A percentile compares a stretch with the other conserved stretches of the same genome.
Evolutionary conservation across 1,140 invertebrate genomes (phyloP).

Genomic region (Halictus rubicundus): DNA sequence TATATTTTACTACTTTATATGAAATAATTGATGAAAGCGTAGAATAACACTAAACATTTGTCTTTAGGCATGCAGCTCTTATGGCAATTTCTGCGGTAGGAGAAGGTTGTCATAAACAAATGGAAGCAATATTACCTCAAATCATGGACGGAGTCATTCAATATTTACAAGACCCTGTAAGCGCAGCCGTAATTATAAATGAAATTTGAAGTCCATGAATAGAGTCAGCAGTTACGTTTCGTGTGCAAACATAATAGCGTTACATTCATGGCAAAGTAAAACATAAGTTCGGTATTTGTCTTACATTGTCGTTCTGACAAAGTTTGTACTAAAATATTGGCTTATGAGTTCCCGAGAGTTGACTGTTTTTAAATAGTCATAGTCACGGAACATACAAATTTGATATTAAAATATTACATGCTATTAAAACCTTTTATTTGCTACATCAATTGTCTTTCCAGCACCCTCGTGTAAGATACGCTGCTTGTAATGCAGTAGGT

Average conservation of each 20-base stretch:
- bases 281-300: constrained; percentile 47
- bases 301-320: constrained; percentile 70
- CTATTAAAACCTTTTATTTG: neutral
- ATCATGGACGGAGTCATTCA: constrained; percentile 95
- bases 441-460: constrained; percentile 72
- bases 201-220: constrained; percentile 59
- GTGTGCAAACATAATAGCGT: constrained; percentile 62
- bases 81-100: constrained; percentile 99
- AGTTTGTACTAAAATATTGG: constrained; percentile 45
- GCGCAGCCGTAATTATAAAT: constrained; percentile 59
- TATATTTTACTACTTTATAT: no score
- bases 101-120: constrained; percentile 98
- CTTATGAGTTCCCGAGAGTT: constrained; percentile 72
- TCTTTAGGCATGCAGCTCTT: constrained; percentile 92
- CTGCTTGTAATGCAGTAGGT: constrained; percentile 99
- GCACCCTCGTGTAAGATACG: constrained; percentile 96
- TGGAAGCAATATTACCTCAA: constrained; percentile 95
- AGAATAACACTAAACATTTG: constrained; percentile 8
- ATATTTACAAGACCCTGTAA: constrained; percentile 92
- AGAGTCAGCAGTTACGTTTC: constrained; percentile 67
- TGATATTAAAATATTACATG: constrained; percentile 2
- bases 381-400: constrained; percentile 70
- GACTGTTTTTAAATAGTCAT: constrained; percentile 65
- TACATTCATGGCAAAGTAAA: constrained; percentile 73
- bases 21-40: neutral